These are phyloP conservation scores for Sparidentex hasta DNA, from an alignment of 2,797 vertebrate genomes.

Conservation along the genomic window DNA sequence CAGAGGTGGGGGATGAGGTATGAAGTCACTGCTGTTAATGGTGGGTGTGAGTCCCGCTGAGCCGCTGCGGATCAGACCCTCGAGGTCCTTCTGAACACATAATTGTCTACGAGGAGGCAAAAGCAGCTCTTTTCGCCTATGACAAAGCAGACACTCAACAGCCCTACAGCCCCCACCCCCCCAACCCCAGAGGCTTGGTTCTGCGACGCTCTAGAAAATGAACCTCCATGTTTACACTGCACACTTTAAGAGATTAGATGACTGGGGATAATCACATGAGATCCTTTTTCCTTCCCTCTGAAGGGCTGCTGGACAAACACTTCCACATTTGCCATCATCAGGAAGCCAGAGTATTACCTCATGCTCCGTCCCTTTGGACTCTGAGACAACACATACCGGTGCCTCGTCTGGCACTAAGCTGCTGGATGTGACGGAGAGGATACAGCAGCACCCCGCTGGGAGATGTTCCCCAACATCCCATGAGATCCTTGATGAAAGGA, in stretches of 20 bases:
- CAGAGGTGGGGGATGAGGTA: constrained; percentile 9
- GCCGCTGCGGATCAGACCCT: constrained; percentile 74
- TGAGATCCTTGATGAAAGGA: constrained; percentile 34
- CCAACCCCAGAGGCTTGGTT: constrained; percentile 42
- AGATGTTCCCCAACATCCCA: constrained; percentile 4
- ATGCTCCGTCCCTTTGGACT: constrained; percentile 54
- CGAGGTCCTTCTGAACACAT: constrained; percentile 69
- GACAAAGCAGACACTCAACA: constrained; percentile 58
- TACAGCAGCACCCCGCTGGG: constrained; percentile 33
- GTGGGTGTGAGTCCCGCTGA: constrained; percentile 54
- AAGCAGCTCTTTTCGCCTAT: constrained; percentile 58
- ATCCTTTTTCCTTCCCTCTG: constrained; percentile 53
- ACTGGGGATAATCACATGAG: constrained; percentile 65
- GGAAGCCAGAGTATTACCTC: constrained; percentile 44
- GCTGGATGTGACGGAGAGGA: constrained; percentile 24
- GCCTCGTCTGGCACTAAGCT: constrained; percentile 42
- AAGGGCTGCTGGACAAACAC: constrained; percentile 75
- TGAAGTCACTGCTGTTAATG: constrained; percentile 55
- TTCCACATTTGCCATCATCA: constrained; percentile 57
- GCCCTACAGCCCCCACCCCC: constrained; percentile 60
- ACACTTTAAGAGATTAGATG: constrained; percentile 75
- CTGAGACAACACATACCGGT: constrained; percentile 46
- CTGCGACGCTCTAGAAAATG: constrained; percentile 66
- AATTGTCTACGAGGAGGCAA: constrained; percentile 73
- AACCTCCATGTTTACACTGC: constrained; percentile 74